Conservation (phyloP, 2,797 vertebrate species). For the Spinus pinus region DNA sequence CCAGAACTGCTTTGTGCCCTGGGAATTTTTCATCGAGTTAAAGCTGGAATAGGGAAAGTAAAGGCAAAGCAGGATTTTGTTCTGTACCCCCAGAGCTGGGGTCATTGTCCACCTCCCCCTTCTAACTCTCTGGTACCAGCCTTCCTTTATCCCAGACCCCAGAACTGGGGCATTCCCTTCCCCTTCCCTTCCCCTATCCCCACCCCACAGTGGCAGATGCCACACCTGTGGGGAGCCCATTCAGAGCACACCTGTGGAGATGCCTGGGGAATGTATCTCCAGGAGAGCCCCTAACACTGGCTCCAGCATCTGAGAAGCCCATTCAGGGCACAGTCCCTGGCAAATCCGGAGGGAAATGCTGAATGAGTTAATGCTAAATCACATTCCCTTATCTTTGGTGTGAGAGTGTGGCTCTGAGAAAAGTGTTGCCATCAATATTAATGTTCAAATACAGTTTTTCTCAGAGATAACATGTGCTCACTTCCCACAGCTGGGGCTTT, state of each 20-base stretch:
- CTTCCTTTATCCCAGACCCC: not conserved
- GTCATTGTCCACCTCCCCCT: not conserved
- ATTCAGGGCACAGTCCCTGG: no score
- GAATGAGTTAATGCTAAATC: not conserved
- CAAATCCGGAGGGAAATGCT: not conserved
- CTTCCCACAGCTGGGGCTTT: not conserved
- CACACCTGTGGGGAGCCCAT: not conserved
- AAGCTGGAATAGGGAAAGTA: not conserved
- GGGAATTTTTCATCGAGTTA: not conserved
- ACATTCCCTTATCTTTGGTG: not conserved
- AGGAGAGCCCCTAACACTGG: accelerated
- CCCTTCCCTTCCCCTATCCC: not conserved
- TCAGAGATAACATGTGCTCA: not conserved
- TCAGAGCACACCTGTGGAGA: not conserved
- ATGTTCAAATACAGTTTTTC: not conserved
- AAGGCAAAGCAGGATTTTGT: not conserved
- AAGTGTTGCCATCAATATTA: not conserved
- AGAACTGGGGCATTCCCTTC: not conserved
- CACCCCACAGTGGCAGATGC: not conserved
- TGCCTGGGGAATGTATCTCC: accelerated
- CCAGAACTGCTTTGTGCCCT: not conserved
- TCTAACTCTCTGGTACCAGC: not conserved
- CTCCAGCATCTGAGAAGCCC: not conserved
- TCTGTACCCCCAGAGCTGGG: not conserved
- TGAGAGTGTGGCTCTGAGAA: not conserved